Evolutionary conservation across 2,113 vertebrate genomes (phyloP), one percentile per base, ranked within the genome.

Genomic region (Eurystomus gularis): DNA sequence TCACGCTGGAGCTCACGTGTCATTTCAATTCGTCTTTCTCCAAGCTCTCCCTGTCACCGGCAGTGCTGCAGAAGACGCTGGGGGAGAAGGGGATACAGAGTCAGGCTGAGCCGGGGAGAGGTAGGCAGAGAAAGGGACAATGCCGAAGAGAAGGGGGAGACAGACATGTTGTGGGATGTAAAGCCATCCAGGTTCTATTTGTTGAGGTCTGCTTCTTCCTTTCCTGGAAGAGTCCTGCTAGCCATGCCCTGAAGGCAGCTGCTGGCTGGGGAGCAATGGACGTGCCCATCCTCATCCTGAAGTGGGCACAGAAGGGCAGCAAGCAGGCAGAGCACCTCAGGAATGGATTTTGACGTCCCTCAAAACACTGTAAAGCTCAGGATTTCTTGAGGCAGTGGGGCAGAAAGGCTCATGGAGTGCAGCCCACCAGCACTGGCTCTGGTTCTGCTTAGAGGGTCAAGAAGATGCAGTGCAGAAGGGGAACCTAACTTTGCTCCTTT

Each of bases 21-120:
- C 97, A 94, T 96, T 96, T 88, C 97, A 94, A 98, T 98, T 96
- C 95, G 88, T 98, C 98, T 98, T 97, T 93, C 89, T 93, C 95
- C 51, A 60, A 42, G 91, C 5, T 16, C 90, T 94, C 90, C 88
- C 95, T 97, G 97, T 97, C 96, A 97, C 81, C 39, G 17, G 76
- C 92, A 64, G 85, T 11, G 10, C 86, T 24, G 78, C 82, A 9
- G 85, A 49, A 76, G 60, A 26, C 1, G 40, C 8, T 16, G 93
- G 82, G 94, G 68, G 84, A 81, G 85, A 69, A 42, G 40, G 68
- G 84, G 42, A 68, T 37, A 51, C 69, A 44, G 37, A 83, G 35
- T 57, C 4, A 13, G 40, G 42, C 0, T 0, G 73, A 85, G 64
- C 39, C 72, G 5, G 29, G 33, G 62, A 86, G 65, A 90, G 66